These are phyloP conservation scores for Quiscalus mexicanus DNA, from an alignment of 2,113 vertebrate species.

Conservation along the genomic window DNA sequence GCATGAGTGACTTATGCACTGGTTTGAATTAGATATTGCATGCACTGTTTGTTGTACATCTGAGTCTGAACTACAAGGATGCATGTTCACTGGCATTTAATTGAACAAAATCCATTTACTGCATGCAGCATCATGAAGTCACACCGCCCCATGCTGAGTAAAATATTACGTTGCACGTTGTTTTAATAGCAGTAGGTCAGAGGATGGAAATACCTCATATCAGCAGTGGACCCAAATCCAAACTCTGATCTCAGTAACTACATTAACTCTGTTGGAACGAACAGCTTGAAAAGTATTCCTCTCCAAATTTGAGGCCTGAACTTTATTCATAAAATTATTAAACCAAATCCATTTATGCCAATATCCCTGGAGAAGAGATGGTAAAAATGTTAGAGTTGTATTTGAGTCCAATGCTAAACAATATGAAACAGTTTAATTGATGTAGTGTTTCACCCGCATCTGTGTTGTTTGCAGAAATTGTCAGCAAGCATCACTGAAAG, in stretches of 20 bases:
- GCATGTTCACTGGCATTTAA: not conserved
- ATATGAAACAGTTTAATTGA: not conserved
- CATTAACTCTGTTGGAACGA: not conserved
- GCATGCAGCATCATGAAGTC: not conserved
- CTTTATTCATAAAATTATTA: not conserved
- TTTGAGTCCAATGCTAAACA: not conserved
- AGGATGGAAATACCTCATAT: not conserved
- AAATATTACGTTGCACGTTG: not conserved
- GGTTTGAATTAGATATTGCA: not conserved
- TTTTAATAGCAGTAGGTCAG: not conserved
- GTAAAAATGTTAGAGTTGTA: not conserved
- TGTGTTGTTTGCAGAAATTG: constrained; percentile 38
- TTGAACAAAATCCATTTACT: not conserved
- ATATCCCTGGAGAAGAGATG: not conserved
- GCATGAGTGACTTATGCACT: not conserved
- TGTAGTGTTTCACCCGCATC: not conserved
- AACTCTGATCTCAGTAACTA: not conserved
- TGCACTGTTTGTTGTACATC: not conserved
- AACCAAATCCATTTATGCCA: not conserved
- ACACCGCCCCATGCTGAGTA: accelerated
- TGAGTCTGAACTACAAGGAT: not conserved
- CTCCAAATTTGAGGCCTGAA: not conserved
- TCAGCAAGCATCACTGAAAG: not conserved
- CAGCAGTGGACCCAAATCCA: not conserved
- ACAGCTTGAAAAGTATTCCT: not conserved